A percentile compares a stretch with the other conserved stretches of the same genome.
These are phyloP conservation scores for Esox niger DNA, from an alignment of 2,113 vertebrate genomes.

Conservation along the genomic window DNA sequence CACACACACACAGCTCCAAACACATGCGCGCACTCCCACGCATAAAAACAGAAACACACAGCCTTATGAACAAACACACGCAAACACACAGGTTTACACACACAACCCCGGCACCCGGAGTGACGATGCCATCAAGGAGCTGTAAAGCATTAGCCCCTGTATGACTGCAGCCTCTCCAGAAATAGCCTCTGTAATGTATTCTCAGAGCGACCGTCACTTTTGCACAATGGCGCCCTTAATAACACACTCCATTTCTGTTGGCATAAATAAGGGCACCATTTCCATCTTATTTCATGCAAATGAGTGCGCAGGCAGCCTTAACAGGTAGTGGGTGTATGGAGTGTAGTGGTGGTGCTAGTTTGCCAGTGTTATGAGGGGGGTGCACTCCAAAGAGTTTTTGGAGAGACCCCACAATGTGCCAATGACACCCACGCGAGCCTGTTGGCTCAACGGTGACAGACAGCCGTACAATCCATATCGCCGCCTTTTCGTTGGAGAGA, in stretches of 20 bases:
- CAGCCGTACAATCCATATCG: slow-evolving; percentile 59
- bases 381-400: too few species aligned
- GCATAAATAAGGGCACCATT: slow-evolving; percentile 78
- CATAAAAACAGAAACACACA: slow-evolving; percentile 22
- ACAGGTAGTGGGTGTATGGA: slow-evolving; percentile 73
- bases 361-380: slow-evolving; percentile 42
- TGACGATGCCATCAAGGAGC: slow-evolving; percentile 71
- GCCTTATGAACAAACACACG: slow-evolving; percentile 2
- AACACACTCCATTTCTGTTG: slow-evolving; percentile 77
- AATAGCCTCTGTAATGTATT: slow-evolving; percentile 78
- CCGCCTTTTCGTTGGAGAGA: slow-evolving; percentile 64
- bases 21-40: slow-evolving; percentile 12
- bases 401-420: slow-evolving; percentile 67
- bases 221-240: slow-evolving; percentile 77
- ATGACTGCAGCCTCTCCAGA: slow-evolving; percentile 73
- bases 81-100: slow-evolving; percentile 14
- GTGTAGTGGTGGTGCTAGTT: slow-evolving; percentile 58
- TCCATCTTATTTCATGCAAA: slow-evolving; percentile 80
- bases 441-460: slow-evolving; percentile 62
- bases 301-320: slow-evolving; percentile 64
- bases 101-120: slow-evolving; percentile 52
- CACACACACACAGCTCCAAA: slow-evolving; percentile 20
- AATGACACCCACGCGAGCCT: slow-evolving; percentile 71
- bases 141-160: slow-evolving; percentile 73
- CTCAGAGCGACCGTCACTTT: slow-evolving; percentile 68